Evolutionary conservation across 1,140 invertebrate species (phyloP), one percentile per base, ranked within the genome.

Genomic region (Glossosoma conforme): DNA sequence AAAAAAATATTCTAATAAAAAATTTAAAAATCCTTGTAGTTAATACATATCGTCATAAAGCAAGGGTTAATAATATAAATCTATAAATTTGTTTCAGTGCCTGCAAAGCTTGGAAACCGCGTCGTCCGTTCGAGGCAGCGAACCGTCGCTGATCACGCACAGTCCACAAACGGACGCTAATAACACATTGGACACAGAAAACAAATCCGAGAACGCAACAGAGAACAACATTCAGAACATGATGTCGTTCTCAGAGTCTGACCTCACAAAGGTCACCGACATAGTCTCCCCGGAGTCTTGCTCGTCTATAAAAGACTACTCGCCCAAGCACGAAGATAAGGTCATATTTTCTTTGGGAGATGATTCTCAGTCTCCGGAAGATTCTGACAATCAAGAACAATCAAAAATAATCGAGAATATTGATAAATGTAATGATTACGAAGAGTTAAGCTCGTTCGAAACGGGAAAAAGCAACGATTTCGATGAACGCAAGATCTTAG

Each of bases 81-180:
- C n/a, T n/a, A n/a, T n/a, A n/a, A n/a, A n/a, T 18, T 28, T 44
- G 6, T 58, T 58, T 44, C 35, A 58, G 56, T 37, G 35, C 0
- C 24, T 59, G 24, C 53, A 59, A 36, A 56, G 43, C 24, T 24
- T 59, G 19, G 57, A 59, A 40, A 28, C 49, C 15, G 67, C 55
- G 13, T 64, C 69, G 40, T 72, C 72, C 11, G 68, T 67, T 56
- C 71, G 72, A 62, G 72, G 72, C 19, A 72, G 69, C 32, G 72
- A 75, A 56, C 67, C 70, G 0, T 72, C 72, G 22, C 67, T 75
- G 3, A 65, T 70, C 44, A 63, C 66, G 43, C 66, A 67, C 60
- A 70, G 67, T 45, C 55, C 68, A 15, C 52, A 43, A 15, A 21
- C 22, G 6, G 21, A 19, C 24, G 19, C 30, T 36, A 44, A 48